phyloP scores from a whole-genome alignment of 2,797 vertebrate genomes.

The Apogon talboti region DNA sequence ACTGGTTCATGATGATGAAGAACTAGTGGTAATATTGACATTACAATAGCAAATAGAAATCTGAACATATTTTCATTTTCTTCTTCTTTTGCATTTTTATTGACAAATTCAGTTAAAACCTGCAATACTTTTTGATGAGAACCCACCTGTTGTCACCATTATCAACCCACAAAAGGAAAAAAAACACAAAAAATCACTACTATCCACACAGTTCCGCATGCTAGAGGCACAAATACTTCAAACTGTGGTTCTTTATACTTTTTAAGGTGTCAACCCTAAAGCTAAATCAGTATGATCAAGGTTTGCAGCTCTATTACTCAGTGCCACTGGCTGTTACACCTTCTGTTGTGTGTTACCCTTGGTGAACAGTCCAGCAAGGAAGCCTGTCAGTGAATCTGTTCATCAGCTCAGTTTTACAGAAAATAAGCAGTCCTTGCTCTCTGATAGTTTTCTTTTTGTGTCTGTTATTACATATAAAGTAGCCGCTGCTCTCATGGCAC shows the following conservation, averaged over 20 bases:
- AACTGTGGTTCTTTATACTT: slow-evolving; percentile 2
- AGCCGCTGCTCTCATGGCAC: slow-evolving; percentile 31
- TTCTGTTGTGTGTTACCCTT: slow-evolving; percentile 12
- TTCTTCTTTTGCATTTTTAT: too few relatives aligned
- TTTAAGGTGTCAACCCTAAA: slow-evolving; percentile 12
- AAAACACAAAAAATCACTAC: too few relatives aligned
- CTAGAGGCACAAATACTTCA: neutral
- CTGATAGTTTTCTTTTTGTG: slow-evolving; percentile 8
- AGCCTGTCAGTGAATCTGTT: slow-evolving; percentile 21
- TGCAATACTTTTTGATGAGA: too few relatives aligned
- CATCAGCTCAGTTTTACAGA: slow-evolving; percentile 35
- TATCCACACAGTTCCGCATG: slow-evolving; percentile 2
- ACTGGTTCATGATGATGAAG: too few relatives aligned
- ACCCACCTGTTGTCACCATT: too few relatives aligned
- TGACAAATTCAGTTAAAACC: too few relatives aligned
- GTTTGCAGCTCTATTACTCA: slow-evolving; percentile 34
- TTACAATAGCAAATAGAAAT: too few relatives aligned
- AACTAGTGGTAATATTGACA: too few relatives aligned
- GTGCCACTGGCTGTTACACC: slow-evolving; percentile 20
- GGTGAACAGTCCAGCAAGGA: slow-evolving; percentile 15
- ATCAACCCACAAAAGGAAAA: too few relatives aligned
- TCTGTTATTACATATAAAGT: slow-evolving; percentile 45
- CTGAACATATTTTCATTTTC: too few relatives aligned
- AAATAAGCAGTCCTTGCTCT: slow-evolving; percentile 36
- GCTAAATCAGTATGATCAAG: slow-evolving; percentile 24